A percentile compares a stretch with the other conserved stretches of the same genome.
Evolutionary conservation across 2,113 vertebrate species (phyloP).

Genomic region (Dendropsophus ebraccatus): DNA sequence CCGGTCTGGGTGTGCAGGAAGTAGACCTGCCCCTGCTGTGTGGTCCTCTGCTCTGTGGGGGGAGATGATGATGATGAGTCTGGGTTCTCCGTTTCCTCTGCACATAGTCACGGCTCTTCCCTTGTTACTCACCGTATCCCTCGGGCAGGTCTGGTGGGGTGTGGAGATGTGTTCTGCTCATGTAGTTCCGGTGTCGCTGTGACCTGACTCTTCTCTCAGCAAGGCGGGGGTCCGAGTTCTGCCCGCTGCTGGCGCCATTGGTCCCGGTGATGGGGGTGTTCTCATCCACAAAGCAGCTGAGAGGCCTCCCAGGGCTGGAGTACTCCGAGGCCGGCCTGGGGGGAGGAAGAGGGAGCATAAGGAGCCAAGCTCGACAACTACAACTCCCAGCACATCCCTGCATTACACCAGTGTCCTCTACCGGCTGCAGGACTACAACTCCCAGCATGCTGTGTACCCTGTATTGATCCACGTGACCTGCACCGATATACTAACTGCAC

Average conservation of each 20-base stretch:
- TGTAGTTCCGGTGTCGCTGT: constrained; percentile 94
- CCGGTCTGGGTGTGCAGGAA: constrained; percentile 96
- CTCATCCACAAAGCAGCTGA: constrained; percentile 94
- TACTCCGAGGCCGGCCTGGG: constrained; percentile 91
- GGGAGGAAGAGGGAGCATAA: constrained; percentile 36
- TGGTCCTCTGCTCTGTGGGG: constrained; percentile 91
- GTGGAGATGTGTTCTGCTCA: constrained; percentile 96
- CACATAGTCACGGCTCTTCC: too few relatives aligned
- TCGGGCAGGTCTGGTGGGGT: constrained; percentile 92
- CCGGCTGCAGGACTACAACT: too few relatives aligned
- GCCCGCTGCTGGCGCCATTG: constrained; percentile 87
- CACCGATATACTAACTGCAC: too few relatives aligned
- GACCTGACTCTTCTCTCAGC: constrained; percentile 90
- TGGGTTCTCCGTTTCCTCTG: too few relatives aligned
- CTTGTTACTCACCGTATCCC: constrained; percentile 84
- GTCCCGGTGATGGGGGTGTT: constrained; percentile 90
- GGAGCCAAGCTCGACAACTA: too few relatives aligned
- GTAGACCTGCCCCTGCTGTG: constrained; percentile 95
- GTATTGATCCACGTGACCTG: too few relatives aligned
- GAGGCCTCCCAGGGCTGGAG: constrained; percentile 90
- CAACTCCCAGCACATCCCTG: too few relatives aligned
- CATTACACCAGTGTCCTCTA: too few relatives aligned
- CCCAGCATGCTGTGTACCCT: too few relatives aligned
- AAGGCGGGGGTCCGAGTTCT: constrained; percentile 80
- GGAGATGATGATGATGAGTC: not conserved